Base-by-base conservation (phyloP, 2,113 vertebrate genomes). In the Tricholaema leucomelas region DNA sequence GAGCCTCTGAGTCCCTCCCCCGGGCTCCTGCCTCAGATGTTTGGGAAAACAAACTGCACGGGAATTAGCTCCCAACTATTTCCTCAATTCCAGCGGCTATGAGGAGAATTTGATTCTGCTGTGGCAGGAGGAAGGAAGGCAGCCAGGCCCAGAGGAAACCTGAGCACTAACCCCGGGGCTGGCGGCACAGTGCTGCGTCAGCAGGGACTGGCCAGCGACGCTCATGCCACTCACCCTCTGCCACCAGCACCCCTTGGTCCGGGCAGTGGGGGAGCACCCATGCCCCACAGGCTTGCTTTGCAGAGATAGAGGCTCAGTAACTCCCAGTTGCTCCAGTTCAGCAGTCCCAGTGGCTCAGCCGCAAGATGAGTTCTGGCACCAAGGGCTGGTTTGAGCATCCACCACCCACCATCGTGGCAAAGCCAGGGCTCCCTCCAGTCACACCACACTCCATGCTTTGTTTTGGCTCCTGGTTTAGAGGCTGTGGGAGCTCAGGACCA, bases 71-170 rank as follows among this genome's bases (percentile, higher is more conserved):
- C 80, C 55, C 87, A 95, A 86, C 63, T 94, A 95, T 96, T 95
- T 96, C 94, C 94, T 92, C 91, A 92, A 90, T 96, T 88, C 82
- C 56, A 31, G 52, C 23, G 0, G 63, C 91, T 93, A 94, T 93
- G 92, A 93, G 54, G 92, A 40, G 91, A 96, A 94, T 94, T 92
- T 94, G 77, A 74, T 92, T 94, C 87, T 85, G 75, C 79, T 92
- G 40, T 65, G 28, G 33, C 16, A 5, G 66, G 40, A 91, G 74
- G 86, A 86, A 75, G 76, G 93, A 36, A 60, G 70, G 74, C 1
- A 0, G 48, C 4, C 0, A 16, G 66, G 61, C 23, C 0, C 2
- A 44, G 19, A 69, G 74, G 67, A 89, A 93, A 82, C 20, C 23
- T 40, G 30, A 9, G 59, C 38, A 27, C 25, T 33, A 44, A 44